Conservation (phyloP, 1,140 invertebrate genomes). For the Anastrepha ludens region DNA sequence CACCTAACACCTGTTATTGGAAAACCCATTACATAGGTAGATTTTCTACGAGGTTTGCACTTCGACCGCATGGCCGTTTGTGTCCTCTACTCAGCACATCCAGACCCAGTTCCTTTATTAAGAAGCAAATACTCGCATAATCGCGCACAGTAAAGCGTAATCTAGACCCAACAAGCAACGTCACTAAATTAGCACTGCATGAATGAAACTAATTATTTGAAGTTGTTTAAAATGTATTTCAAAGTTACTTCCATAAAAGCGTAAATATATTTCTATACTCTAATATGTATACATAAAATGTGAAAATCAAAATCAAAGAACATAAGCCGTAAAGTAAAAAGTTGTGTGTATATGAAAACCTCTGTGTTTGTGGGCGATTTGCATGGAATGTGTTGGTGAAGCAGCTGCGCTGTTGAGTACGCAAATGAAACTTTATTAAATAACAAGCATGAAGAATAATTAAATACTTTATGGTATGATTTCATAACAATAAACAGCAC, state of each 20-base stretch:
- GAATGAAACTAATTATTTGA: neutral
- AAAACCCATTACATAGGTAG: too few relatives aligned
- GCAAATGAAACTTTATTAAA: constrained; percentile 14
- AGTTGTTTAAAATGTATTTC: constrained; percentile 1
- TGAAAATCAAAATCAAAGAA: neutral
- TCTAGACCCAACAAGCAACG: too few relatives aligned
- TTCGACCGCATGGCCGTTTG: too few relatives aligned
- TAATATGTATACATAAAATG: constrained; percentile 3
- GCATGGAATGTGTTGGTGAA: constrained; percentile 27
- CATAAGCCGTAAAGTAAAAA: neutral
- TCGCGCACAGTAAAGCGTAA: too few relatives aligned
- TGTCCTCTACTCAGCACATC: too few relatives aligned
- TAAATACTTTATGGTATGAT: neutral
- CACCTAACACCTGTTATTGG: too few relatives aligned
- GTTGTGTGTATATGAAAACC: neutral
- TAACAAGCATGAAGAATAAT: neutral
- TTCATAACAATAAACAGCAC: neutral
- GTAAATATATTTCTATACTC: neutral
- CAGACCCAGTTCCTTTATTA: too few relatives aligned
- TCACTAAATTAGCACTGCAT: neutral
- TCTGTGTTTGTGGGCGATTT: neutral
- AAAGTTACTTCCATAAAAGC: constrained; percentile 33
- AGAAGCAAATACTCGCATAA: too few relatives aligned
- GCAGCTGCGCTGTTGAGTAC: neutral
- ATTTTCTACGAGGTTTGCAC: too few relatives aligned